phyloP scores from a whole-genome alignment of 2,113 vertebrate species.

The Indri indri region DNA sequence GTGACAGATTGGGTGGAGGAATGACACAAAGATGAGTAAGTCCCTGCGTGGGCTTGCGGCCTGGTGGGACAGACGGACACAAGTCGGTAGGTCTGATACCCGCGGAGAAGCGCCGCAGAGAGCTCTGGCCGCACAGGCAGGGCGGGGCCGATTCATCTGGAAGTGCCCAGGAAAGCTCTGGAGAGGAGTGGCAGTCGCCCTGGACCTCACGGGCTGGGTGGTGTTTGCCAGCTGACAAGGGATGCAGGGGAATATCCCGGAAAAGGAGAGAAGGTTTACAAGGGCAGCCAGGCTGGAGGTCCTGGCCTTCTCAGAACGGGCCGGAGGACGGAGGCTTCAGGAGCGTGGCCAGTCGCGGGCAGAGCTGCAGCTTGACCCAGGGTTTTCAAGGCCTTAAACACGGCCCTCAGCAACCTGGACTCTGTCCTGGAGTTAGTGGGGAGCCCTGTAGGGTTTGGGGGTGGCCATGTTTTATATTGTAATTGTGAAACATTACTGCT shows the following conservation, averaged over 20 bases:
- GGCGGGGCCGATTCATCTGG: background rate
- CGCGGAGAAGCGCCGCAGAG: background rate
- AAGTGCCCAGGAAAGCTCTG: background rate
- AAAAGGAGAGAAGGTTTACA: background rate
- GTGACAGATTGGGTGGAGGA: background rate
- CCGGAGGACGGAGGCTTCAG: background rate
- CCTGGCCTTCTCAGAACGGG: background rate
- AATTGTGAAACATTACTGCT: background rate
- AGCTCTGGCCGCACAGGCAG: fast-evolving
- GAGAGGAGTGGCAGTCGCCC: background rate
- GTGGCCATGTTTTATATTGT: background rate
- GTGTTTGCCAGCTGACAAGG: background rate
- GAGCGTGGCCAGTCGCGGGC: fast-evolving
- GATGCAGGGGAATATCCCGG: background rate
- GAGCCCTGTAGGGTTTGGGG: background rate
- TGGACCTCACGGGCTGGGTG: background rate
- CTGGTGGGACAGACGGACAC: background rate
- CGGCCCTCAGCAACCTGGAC: background rate
- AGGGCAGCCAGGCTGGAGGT: background rate
- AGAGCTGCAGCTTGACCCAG: background rate
- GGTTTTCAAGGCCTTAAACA: background rate
- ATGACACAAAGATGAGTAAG: background rate
- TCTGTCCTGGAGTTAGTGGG: background rate
- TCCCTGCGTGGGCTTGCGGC: background rate
- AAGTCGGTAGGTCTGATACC: background rate